Conservation (phyloP, 2,113 vertebrate species). For the Riparia riparia region DNA sequence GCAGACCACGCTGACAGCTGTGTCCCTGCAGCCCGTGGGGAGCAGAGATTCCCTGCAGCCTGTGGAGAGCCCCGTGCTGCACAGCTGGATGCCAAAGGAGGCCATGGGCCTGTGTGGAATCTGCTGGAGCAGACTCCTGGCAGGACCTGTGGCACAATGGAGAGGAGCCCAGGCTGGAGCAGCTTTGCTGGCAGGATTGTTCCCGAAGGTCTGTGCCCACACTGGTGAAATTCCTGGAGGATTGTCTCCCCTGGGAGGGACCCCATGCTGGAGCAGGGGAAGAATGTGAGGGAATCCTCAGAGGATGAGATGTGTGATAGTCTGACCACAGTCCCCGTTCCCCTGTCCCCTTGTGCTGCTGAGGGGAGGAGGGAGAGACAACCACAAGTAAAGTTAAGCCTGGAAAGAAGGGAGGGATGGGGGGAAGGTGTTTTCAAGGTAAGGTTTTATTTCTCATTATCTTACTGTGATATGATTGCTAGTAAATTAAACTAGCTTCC, state of each 20-base stretch:
- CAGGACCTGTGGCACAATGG: neutral
- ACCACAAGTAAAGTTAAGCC: neutral
- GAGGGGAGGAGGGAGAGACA: neutral
- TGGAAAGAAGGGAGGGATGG: neutral
- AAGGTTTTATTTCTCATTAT: neutral
- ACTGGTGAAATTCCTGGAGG: neutral
- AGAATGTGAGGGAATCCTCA: neutral
- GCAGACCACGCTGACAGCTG: neutral
- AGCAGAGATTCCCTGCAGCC: neutral
- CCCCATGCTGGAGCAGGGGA: neutral
- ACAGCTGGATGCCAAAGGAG: neutral
- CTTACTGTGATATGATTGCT: neutral
- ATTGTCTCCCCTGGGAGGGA: neutral
- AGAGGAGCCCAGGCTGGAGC: neutral
- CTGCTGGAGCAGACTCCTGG: neutral
- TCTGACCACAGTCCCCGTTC: neutral
- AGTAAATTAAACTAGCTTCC: neutral
- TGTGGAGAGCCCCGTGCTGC: neutral
- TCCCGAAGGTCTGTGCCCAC: neutral
- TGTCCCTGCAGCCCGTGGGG: neutral
- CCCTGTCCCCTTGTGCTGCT: neutral
- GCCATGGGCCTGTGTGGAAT: neutral
- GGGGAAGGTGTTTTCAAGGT: neutral
- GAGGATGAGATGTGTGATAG: neutral
- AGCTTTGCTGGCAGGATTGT: neutral